Evolutionary conservation across 64 coral and sea anemone species (phyloP), one percentile per base, ranked within the genome.

Genomic region (Montipora foliosa): DNA sequence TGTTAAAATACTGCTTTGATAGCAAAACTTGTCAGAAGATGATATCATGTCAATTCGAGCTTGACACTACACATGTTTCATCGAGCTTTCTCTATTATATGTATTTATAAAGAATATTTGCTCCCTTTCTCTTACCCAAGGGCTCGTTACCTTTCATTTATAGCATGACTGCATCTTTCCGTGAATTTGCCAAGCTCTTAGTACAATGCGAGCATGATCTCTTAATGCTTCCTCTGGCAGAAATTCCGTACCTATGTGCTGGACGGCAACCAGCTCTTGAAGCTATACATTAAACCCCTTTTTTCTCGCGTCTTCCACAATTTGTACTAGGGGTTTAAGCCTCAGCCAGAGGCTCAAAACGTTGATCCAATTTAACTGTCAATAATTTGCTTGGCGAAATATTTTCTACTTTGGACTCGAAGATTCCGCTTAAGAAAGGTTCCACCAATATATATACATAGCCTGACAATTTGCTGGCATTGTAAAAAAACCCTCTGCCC

Each of bases 261-360:
- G 22, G 24, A 82, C 13, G 79, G 57, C 57, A 5, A 82, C 79
- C 79, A 82, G 79, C 57, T 37, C 37, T 1, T 37, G 37, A 66
- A 61, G 8, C 3, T n/a, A 17, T 24, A 15, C 17, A 76, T 13
- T 76, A 80, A 55, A 80, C 78, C n/a, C 8, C 11, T 64, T 47
- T 19, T 24, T 79, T 79, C 49, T 79, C 49, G 77, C 77, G 49
- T 52, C 77, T n/a, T 79, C 77, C 15, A 51, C 76, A 8, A 25
- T 78, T 78, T 78, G 47, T 17, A 78, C 15, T 48, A 5, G 2
- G 3, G 51, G 19, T 73, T 37, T 37, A 57, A 44, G 45, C 6
- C 48, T 80, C 51, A 80, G 22, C 50, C 13, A 64, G 61, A 64
- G 61, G 49, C 5, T 58, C 50, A 80, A 47, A 48, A 37, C 45